phyloP scores from a whole-genome alignment of 2,888 invertebrate genomes.

The Diplazon laetatorius region DNA sequence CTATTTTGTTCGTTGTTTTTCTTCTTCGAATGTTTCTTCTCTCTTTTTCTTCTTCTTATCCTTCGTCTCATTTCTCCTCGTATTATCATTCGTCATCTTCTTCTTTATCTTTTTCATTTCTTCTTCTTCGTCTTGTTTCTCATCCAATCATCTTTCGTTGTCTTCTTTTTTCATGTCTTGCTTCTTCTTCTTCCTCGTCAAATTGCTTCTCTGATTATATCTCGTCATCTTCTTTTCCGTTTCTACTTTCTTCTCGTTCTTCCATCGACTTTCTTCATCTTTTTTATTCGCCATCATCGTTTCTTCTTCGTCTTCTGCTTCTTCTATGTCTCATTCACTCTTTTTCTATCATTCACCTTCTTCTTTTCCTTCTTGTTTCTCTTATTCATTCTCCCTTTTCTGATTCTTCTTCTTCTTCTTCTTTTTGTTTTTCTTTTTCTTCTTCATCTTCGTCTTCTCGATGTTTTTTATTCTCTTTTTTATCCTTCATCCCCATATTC shows the following conservation, averaged over 20 bases:
- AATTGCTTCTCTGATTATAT: slow-evolving; percentile 22
- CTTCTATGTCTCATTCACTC: neutral
- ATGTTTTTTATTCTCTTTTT: too few species aligned
- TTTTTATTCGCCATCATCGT: too few species aligned
- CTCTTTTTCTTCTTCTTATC: too few species aligned
- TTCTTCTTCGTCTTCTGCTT: neutral
- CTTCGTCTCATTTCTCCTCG: too few species aligned
- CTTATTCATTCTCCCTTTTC: slow-evolving; percentile 10
- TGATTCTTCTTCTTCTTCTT: slow-evolving; percentile 34
- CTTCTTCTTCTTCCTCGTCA: neutral
- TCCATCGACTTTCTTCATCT: too few species aligned
- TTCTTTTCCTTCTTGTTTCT: neutral
- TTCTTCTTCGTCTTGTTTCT: neutral
- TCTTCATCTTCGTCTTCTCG: too few species aligned
- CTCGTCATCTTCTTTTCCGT: slow-evolving; percentile 28
- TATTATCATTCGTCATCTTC: neutral
- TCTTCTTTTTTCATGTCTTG: neutral
- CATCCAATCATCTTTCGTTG: neutral
- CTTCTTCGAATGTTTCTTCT: too few species aligned
- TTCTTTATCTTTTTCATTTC: neutral
- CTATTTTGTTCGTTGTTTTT: neutral
- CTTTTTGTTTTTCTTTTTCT: slow-evolving; percentile 1
- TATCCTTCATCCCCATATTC: too few species aligned
- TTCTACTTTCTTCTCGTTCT: neutral
- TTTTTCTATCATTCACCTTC: neutral